These are phyloP conservation scores for Eupithecia subfuscata DNA, from an alignment of 2,888 invertebrate species.

Conservation along the genomic window DNA sequence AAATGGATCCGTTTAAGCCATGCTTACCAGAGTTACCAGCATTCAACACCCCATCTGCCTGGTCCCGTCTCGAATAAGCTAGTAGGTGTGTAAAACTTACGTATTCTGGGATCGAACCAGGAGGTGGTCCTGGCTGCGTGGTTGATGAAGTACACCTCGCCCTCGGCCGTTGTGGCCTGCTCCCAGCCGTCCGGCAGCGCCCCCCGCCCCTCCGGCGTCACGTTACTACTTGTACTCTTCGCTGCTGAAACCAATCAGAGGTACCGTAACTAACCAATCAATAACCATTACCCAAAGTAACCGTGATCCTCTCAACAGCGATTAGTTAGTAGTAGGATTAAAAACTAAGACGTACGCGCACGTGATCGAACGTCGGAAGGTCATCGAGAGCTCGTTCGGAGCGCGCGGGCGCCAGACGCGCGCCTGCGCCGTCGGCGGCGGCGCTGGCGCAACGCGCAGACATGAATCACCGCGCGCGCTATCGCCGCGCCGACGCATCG, in stretches of 20 bases:
- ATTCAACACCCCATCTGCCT: not conserved
- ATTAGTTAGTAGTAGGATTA: constrained; percentile 76
- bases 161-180: constrained; percentile 92
- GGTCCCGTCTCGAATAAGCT: not conserved
- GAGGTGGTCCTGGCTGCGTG: constrained; percentile 97
- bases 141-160: constrained; percentile 95
- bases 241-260: constrained; percentile 81
- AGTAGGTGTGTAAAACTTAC: constrained; percentile 85
- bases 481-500: constrained; percentile 37
- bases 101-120: constrained; percentile 99
- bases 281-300: constrained; percentile 47
- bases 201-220: constrained; percentile 86
- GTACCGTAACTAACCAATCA: constrained; percentile 49
- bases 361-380: constrained; percentile 70
- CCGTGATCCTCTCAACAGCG: constrained; percentile 78
- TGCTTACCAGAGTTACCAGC: not conserved
- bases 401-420: constrained; percentile 70
- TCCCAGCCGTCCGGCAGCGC: constrained; percentile 95
- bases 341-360: constrained; percentile 66
- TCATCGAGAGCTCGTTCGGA: constrained; percentile 70
- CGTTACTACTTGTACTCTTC: constrained; percentile 83
- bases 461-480: constrained; percentile 49
- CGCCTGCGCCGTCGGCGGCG: constrained; percentile 53
- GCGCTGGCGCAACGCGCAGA: constrained; percentile 42
- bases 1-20: not conserved